These are phyloP conservation scores for Petromus typicus DNA, from an alignment of 2,113 vertebrate species.

Conservation along the genomic window DNA sequence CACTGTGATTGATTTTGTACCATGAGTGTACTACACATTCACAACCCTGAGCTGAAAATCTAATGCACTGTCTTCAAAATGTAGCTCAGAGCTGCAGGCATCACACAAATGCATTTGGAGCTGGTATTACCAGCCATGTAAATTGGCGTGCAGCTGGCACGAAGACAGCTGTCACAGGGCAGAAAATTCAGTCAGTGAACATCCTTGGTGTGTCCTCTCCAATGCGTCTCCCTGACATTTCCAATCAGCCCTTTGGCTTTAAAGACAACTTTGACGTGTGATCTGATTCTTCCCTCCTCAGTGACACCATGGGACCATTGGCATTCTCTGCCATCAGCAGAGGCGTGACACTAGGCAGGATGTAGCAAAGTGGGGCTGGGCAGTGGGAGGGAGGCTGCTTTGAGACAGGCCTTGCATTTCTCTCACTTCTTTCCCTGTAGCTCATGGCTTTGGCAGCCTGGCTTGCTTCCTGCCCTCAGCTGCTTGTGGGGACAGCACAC, in stretches of 20 bases:
- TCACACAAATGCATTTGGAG: neutral
- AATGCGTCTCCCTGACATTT: neutral
- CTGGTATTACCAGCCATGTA: neutral
- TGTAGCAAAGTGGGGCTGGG: neutral
- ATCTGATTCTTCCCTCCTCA: slow-evolving; percentile 12
- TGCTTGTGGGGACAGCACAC: neutral
- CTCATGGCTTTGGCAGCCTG: neutral
- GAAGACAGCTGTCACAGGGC: neutral
- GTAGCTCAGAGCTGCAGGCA: neutral
- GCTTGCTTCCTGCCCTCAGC: neutral
- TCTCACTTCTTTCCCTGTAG: neutral
- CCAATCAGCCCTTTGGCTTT: slow-evolving; percentile 15
- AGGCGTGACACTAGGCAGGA: neutral
- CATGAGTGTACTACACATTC: neutral
- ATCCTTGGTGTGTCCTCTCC: neutral
- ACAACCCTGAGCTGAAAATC: neutral
- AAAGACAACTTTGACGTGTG: slow-evolving; percentile 28
- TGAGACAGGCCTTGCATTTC: neutral
- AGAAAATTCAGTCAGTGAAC: neutral
- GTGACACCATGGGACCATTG: neutral
- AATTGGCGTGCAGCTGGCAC: slow-evolving; percentile 11
- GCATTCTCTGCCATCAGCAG: neutral
- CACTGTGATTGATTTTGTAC: neutral
- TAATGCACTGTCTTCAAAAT: neutral
- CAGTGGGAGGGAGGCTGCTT: neutral